phyloP scores from a whole-genome alignment of 1,140 invertebrate genomes.

The Atta colombica region DNA sequence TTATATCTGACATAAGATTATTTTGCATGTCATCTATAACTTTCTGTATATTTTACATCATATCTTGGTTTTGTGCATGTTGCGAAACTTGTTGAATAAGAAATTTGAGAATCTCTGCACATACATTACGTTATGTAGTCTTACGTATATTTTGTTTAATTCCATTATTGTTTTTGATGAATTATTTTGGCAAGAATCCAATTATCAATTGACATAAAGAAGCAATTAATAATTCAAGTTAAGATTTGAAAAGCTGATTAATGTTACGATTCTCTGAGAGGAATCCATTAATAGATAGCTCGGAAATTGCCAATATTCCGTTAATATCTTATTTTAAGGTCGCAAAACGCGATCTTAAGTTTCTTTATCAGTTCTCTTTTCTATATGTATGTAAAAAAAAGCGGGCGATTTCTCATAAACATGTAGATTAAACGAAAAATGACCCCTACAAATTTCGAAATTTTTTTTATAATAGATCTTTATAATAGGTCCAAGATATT shows the following conservation, averaged over 20 bases:
- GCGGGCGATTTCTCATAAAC: too few species aligned
- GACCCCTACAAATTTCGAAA: too few species aligned
- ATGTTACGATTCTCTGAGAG: slow-evolving; percentile 20
- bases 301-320: slow-evolving; percentile 6
- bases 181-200: slow-evolving; percentile 14
- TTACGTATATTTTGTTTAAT: slow-evolving; percentile 18
- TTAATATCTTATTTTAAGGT: slow-evolving; percentile 27
- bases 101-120: slow-evolving; percentile 7
- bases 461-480: too few species aligned
- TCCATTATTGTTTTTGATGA: background rate
- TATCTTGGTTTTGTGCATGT: background rate
- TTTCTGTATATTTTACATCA: background rate
- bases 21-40: background rate
- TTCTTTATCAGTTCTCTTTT: background rate
- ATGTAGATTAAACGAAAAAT: too few species aligned
- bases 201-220: background rate
- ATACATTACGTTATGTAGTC: slow-evolving; percentile 8
- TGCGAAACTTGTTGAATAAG: background rate
- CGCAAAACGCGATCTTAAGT: background rate
- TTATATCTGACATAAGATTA: slow-evolving; percentile 7
- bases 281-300: slow-evolving; percentile 49
- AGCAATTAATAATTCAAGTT: background rate
- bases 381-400: too few species aligned
- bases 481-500: too few species aligned
- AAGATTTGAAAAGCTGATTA: background rate